Conservation (phyloP, 2,888 invertebrate genomes). For the Lepetodrilus schrolli region DNA sequence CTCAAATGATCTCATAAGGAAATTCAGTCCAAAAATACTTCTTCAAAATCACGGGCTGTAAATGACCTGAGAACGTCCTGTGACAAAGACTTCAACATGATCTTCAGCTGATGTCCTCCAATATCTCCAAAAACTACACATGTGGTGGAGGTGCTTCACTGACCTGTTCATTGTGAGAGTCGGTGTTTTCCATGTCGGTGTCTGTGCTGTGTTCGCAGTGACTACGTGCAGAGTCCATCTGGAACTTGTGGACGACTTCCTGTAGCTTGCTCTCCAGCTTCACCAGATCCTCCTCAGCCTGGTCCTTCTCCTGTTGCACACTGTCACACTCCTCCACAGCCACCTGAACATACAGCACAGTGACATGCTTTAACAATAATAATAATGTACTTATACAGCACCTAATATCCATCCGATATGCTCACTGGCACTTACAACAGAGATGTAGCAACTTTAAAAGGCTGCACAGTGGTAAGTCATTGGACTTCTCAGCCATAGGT, state of each 20-base stretch:
- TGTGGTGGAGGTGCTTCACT: too few species aligned
- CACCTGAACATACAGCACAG: conserved; percentile 39
- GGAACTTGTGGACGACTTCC: conserved; percentile 60
- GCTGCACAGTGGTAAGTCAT: too few species aligned
- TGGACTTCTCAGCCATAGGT: too few species aligned
- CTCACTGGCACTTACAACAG: too few species aligned
- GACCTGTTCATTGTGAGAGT: too few species aligned
- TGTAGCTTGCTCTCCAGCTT: conserved; percentile 62
- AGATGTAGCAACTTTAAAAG: too few species aligned
- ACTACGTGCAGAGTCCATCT: conserved; percentile 52
- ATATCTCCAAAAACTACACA: too few species aligned
- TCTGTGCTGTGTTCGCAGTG: conserved; percentile 47
- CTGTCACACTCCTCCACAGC: conserved; percentile 60
- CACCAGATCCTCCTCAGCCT: conserved; percentile 55
- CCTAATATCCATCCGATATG: too few species aligned
- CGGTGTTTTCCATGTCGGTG: too few species aligned
- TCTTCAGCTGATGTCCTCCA: neutral
- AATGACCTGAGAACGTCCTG: neutral
- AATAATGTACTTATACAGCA: too few species aligned
- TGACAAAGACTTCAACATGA: neutral
- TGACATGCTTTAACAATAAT: neutral
- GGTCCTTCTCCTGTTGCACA: conserved; percentile 52
- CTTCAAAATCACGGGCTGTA: too few species aligned
- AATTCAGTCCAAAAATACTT: neutral
- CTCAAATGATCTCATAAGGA: neutral